A percentile compares a stretch with the other conserved stretches of the same genome.
Conservation (phyloP, 2,113 vertebrate species). For the Pluvianellus socialis region DNA sequence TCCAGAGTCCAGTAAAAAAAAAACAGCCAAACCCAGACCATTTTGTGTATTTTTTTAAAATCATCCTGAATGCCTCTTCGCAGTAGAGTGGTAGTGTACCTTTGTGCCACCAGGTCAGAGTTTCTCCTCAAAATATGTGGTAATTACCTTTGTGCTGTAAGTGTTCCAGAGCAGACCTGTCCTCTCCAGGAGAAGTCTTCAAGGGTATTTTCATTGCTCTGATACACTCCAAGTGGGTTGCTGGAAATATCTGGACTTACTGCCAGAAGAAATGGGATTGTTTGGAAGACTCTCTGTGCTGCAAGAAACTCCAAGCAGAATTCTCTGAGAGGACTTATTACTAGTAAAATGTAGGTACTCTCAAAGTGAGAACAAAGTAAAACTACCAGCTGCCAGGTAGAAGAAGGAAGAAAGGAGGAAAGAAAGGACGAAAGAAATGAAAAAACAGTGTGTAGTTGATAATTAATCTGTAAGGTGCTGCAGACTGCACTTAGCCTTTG, state of each 20-base stretch:
- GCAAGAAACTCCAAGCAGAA: not conserved
- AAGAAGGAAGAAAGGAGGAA: not conserved
- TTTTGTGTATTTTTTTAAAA: not conserved
- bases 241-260: not conserved
- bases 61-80: not conserved
- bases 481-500: not conserved
- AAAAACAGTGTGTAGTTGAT: not conserved
- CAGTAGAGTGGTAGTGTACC: not conserved
- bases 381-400: not conserved
- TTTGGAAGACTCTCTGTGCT: not conserved
- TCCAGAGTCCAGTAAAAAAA: not conserved
- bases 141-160: not conserved
- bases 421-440: not conserved
- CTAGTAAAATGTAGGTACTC: not conserved
- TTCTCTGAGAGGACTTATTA: not conserved
- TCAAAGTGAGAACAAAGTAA: not conserved
- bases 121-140: not conserved
- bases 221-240: not conserved
- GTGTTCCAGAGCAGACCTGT: not conserved
- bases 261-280: not conserved
- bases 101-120: not conserved
- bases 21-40: accelerated
- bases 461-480: not conserved
- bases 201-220: not conserved
- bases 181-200: not conserved